Base-by-base conservation (phyloP, 2,888 invertebrate genomes). In the Barypeithes pellucidus region DNA sequence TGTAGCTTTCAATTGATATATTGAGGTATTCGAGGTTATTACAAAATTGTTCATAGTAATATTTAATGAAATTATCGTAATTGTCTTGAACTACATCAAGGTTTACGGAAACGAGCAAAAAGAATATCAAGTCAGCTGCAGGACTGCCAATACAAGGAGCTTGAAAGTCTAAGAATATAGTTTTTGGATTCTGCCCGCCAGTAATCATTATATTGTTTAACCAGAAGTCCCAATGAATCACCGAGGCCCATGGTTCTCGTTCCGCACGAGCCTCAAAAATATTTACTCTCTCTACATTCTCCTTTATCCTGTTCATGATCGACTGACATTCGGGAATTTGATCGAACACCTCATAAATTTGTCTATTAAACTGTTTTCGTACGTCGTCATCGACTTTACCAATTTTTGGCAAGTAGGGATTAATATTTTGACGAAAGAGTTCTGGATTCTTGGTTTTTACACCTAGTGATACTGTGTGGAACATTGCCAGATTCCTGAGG, bases 391-490 rank as follows among this genome's bases (percentile, higher is more conserved):
- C 45, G 2, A 14, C 1, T 12, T 11, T 11, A 7, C 16, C 11
- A 18, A 45, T 29, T 7, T 2, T 7, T 12, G 61, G 52, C 11
- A 59, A 59, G 68, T 61, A 52, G 12, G 60, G 68, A 22, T 57
- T 67, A 8, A 76, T 57, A 22, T 76, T 73, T 20, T 18, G 41
- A 1, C 72, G 47, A 41, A 74, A 76, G 9, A 76, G 66, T 4
- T 14, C 43, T 14, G 61, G 71, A 47, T 76, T 50, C 60, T 68
- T 45, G 2, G 45, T 24, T 36, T 60, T 61, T n/a, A 76, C 68
- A 39, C 74, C 76, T 16, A 74, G 50, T 8, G 73, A 68, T 9
- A 74, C 43, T 18, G 73, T 68, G 52, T 76, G 73, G 29, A 76
- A 73, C 4, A 71, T 62, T 22, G 76, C 73, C 29, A 76, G 29